phyloP scores from a whole-genome alignment of 64 coral and sea anemone genomes.

The Dendrophyllia cribrosa region DNA sequence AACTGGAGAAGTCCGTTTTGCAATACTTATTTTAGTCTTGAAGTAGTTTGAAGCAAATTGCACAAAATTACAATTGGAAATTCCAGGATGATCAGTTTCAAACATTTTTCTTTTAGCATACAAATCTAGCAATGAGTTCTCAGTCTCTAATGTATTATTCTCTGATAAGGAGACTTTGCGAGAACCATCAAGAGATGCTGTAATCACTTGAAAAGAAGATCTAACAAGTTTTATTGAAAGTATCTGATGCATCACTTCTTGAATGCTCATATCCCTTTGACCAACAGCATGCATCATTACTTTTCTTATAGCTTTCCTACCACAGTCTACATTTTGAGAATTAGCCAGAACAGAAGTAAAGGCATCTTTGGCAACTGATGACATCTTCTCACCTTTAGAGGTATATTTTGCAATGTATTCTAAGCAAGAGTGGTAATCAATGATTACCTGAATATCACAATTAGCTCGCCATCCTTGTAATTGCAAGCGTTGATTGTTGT shows the following conservation, averaged over 20 bases:
- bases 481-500: conserved; percentile 5
- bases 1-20: too few species aligned
- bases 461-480: conserved; percentile 21
- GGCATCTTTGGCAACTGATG: conserved; percentile 28
- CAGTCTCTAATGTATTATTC: neutral
- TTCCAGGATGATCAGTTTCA: conserved; percentile 18
- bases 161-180: neutral
- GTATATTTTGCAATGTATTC: conserved; percentile 41
- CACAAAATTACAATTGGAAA: conserved; percentile 42
- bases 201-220: conserved; percentile 30
- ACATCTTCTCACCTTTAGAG: conserved; percentile 29
- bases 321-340: neutral
- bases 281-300: conserved; percentile 51
- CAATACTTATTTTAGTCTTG: conserved; percentile 3
- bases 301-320: conserved; percentile 3
- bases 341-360: conserved; percentile 19
- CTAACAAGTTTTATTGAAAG: conserved; percentile 53
- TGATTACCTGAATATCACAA: conserved; percentile 18
- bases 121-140: conserved; percentile 20
- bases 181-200: conserved; percentile 38
- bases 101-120: conserved; percentile 42
- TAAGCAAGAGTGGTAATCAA: conserved; percentile 12
- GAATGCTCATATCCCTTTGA: conserved; percentile 41
- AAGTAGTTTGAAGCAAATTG: conserved; percentile 37
- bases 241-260: conserved; percentile 63